A percentile compares a stretch with the other conserved stretches of the same genome.
These are phyloP conservation scores for Bubo scandiacus DNA, from an alignment of 2,113 vertebrate genomes.

Conservation along the genomic window DNA sequence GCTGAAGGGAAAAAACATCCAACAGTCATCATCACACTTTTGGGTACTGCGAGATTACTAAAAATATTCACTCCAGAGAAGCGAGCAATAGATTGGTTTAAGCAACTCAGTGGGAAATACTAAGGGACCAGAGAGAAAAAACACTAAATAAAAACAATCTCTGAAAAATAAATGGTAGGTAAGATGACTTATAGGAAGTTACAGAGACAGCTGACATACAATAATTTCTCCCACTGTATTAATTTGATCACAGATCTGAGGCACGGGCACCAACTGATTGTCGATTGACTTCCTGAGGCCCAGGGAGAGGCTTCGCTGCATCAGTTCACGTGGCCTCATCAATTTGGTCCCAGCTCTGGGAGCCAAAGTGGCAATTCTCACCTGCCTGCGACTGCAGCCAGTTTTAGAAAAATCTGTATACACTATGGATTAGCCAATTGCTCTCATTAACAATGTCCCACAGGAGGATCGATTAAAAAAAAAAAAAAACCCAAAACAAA, in stretches of 20 bases:
- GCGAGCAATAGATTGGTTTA: rapidly evolving
- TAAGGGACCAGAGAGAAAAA: neutral
- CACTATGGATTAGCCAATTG: neutral
- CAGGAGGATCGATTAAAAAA: neutral
- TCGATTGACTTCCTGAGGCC: neutral
- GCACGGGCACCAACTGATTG: neutral
- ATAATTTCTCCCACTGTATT: neutral
- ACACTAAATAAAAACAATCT: neutral
- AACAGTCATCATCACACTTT: neutral
- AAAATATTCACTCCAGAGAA: neutral
- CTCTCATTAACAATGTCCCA: neutral
- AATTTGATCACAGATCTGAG: neutral
- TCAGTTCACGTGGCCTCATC: neutral
- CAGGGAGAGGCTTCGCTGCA: neutral
- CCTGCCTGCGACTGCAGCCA: neutral
- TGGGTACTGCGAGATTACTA: neutral
- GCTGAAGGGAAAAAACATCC: neutral
- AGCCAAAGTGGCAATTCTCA: constrained; percentile 10
- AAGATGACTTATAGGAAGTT: neutral
- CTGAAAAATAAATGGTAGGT: neutral
- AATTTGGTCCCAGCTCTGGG: neutral
- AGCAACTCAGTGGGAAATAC: neutral
- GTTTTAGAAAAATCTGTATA: constrained; percentile 4
- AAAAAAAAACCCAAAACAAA: neutral
- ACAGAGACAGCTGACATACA: neutral